phyloP scores from a whole-genome alignment of 1,140 invertebrate species.

The Andrena cerasifolii region DNA sequence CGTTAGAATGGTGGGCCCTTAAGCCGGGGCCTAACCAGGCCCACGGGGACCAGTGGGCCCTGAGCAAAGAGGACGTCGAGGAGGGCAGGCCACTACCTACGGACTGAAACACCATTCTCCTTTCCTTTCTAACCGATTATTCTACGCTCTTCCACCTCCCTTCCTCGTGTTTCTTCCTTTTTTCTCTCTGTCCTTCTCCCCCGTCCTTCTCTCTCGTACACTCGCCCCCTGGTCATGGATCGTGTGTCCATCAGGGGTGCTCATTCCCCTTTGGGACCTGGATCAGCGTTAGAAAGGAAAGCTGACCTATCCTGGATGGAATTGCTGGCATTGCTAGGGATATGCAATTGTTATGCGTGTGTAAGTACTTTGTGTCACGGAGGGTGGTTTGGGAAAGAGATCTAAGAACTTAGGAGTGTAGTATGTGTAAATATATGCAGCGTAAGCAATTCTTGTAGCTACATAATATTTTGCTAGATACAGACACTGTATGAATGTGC shows the following conservation, averaged over 20 bases:
- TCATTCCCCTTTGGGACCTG: constrained; percentile 40
- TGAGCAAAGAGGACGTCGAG: constrained; percentile 8
- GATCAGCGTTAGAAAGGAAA: not conserved
- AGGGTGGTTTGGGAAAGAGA: no score
- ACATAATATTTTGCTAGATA: no score
- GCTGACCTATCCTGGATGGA: not conserved
- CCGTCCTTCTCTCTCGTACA: constrained; percentile 16
- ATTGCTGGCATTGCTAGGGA: no score
- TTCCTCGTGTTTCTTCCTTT: not conserved
- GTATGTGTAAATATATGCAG: no score
- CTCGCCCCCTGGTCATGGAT: constrained; percentile 43
- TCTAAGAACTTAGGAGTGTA: no score
- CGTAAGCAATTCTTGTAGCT: no score
- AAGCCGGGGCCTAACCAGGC: constrained; percentile 16
- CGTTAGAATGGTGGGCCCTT: constrained; percentile 29
- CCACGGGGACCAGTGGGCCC: constrained; percentile 4
- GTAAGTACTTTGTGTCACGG: no score
- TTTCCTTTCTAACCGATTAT: constrained; percentile 44
- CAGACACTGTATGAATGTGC: no score
- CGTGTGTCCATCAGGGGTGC: constrained; percentile 59
- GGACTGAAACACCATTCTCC: constrained; percentile 48
- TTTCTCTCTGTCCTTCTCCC: constrained; percentile 1
- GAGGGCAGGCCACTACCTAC: constrained; percentile 4
- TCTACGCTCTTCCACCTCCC: constrained; percentile 23
- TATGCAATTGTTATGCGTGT: not conserved